A percentile compares a stretch with the other conserved stretches of the same genome.
phyloP scores from a whole-genome alignment of 2,113 vertebrate genomes.

The Scytalopus superciliaris region DNA sequence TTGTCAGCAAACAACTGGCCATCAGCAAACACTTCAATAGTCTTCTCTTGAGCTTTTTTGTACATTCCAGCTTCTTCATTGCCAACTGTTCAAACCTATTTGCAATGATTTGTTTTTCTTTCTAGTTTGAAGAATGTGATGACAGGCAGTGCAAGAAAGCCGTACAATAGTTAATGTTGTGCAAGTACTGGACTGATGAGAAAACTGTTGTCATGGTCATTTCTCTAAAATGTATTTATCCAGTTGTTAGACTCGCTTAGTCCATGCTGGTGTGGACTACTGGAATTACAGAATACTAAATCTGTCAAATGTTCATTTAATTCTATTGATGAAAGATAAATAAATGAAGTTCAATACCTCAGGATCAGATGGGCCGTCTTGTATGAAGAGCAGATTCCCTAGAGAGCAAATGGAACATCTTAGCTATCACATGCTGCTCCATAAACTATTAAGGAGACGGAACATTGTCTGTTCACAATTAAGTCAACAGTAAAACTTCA shows the following conservation, averaged over 20 bases:
- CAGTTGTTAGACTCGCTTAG: not conserved
- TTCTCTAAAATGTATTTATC: not conserved
- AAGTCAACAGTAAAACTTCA: not conserved
- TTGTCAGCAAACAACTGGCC: not conserved
- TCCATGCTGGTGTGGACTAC: not conserved
- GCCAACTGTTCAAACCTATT: not conserved
- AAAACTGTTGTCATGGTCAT: not conserved
- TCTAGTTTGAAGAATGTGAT: not conserved
- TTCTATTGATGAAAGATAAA: not conserved
- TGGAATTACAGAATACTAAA: not conserved
- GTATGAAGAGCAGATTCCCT: not conserved
- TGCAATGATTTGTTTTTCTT: not conserved
- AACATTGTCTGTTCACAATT: not conserved
- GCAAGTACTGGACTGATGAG: conserved; percentile 1
- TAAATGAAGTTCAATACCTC: not conserved
- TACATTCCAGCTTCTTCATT: not conserved
- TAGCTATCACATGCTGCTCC: not conserved
- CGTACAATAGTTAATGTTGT: not conserved
- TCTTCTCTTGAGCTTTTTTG: not conserved
- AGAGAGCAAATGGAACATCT: not conserved
- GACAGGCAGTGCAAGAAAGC: not conserved
- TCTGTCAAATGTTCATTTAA: not conserved
- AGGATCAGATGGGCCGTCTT: not conserved
- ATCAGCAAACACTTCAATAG: not conserved
- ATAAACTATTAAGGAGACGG: not conserved